A percentile compares a stretch with the other conserved stretches of the same genome.
phyloP scores from a whole-genome alignment of 2,888 invertebrate genomes.

The Stegophylla sp. region DNA sequence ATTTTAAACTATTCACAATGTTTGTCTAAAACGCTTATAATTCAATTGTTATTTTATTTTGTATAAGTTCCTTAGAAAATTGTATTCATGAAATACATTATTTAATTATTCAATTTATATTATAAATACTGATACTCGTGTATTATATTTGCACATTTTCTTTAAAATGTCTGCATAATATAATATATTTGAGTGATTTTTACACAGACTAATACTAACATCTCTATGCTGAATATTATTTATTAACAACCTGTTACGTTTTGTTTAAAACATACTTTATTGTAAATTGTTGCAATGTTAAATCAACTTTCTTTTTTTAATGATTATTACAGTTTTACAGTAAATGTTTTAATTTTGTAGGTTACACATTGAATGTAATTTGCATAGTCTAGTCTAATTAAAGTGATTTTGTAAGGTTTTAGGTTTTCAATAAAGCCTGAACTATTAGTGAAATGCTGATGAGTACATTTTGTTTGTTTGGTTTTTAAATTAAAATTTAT shows the following conservation, averaged over 20 bases:
- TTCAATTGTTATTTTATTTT: slow-evolving; percentile 58
- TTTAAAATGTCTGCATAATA: slow-evolving; percentile 33
- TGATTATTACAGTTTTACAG: slow-evolving; percentile 38
- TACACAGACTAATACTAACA: slow-evolving; percentile 44
- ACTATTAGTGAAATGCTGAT: slow-evolving; percentile 44
- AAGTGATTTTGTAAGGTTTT: slow-evolving; percentile 54
- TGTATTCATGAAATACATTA: slow-evolving; percentile 41
- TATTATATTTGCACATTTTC: slow-evolving; percentile 45
- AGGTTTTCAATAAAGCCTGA: slow-evolving; percentile 21
- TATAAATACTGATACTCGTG: slow-evolving; percentile 5
- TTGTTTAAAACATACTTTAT: slow-evolving; percentile 31
- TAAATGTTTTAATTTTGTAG: slow-evolving; percentile 43
- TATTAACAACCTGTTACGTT: slow-evolving; percentile 47
- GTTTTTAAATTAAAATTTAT: slow-evolving; percentile 17
- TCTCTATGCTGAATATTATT: slow-evolving; percentile 51
- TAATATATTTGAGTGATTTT: slow-evolving; percentile 37
- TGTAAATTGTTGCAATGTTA: slow-evolving; percentile 46
- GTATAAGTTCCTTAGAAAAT: slow-evolving; percentile 58
- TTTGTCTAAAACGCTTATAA: slow-evolving; percentile 52
- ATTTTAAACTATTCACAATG: slow-evolving; percentile 41
- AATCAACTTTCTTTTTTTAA: slow-evolving; percentile 33
- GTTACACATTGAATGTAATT: slow-evolving; percentile 50
- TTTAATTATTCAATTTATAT: slow-evolving; percentile 47
- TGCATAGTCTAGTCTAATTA: slow-evolving; percentile 55
- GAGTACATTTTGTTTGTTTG: slow-evolving; percentile 27